phyloP scores from a whole-genome alignment of 2,797 vertebrate species.

The Salarias fasciatus region DNA sequence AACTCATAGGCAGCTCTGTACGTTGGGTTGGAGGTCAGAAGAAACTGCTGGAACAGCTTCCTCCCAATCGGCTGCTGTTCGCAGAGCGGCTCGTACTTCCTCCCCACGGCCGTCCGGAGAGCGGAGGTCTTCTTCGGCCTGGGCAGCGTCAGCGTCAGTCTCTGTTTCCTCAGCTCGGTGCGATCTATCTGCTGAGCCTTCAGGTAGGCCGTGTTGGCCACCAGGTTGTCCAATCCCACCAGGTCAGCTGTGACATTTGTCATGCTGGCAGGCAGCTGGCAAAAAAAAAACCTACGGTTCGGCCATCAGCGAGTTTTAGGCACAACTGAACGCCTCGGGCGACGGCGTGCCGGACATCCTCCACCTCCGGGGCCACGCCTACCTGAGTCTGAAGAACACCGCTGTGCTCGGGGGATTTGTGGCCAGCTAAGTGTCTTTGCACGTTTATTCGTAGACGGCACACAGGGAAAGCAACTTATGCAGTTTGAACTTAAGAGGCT shows the following conservation, averaged over 20 bases:
- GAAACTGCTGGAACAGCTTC: slow-evolving; percentile 86
- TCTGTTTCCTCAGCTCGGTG: slow-evolving; percentile 81
- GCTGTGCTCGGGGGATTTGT: slow-evolving; percentile 82
- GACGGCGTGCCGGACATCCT: slow-evolving; percentile 32
- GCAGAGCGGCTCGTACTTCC: slow-evolving; percentile 85
- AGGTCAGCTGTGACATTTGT: slow-evolving; percentile 75
- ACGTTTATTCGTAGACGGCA: slow-evolving; percentile 79
- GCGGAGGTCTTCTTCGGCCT: slow-evolving; percentile 66
- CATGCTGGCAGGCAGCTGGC: slow-evolving; percentile 8
- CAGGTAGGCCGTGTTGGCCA: slow-evolving; percentile 90
- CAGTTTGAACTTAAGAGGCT: slow-evolving; percentile 91
- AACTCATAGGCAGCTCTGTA: slow-evolving; percentile 80
- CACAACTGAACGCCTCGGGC: slow-evolving; percentile 31
- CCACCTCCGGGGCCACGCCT: slow-evolving; percentile 58
- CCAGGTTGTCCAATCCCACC: slow-evolving; percentile 87
- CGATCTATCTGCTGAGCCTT: slow-evolving; percentile 81
- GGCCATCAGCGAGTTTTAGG: slow-evolving; percentile 36
- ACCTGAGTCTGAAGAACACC: slow-evolving; percentile 75
- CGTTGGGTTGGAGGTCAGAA: slow-evolving; percentile 73
- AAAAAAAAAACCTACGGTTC: slow-evolving; percentile 12
- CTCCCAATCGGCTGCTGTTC: slow-evolving; percentile 89
- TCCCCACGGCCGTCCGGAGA: slow-evolving; percentile 47
- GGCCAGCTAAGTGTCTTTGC: slow-evolving; percentile 79
- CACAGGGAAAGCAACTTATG: slow-evolving; percentile 86
- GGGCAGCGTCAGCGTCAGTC: slow-evolving; percentile 82